phyloP scores from a whole-genome alignment of 2,888 invertebrate genomes.

The Venusia cambrica region DNA sequence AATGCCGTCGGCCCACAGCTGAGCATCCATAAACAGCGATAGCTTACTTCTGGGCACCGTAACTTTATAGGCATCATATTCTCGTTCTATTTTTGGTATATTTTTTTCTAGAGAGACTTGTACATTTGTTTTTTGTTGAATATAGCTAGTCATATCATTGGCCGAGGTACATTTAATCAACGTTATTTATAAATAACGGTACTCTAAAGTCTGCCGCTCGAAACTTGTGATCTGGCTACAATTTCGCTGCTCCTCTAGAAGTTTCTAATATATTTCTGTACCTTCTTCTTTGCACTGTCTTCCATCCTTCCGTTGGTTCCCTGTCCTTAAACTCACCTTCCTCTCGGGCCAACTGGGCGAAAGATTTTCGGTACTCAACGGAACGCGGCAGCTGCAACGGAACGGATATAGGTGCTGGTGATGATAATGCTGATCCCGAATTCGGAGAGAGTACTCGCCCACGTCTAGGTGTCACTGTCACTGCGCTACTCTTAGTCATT shows the following conservation, averaged over 20 bases:
- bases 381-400: no score
- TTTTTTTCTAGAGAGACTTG: conserved; percentile 1
- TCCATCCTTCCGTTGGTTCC: conserved; percentile 4
- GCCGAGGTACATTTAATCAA: conserved; percentile 1
- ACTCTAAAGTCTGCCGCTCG: neutral
- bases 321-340: conserved; percentile 3
- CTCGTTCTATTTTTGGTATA: neutral
- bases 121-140: conserved; percentile 1
- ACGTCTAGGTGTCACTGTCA: no score
- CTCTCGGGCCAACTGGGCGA: conserved; percentile 1
- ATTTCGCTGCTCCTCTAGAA: neutral
- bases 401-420: no score
- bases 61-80: conserved; percentile 19
- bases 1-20: neutral
- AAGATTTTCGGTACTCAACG: no score
- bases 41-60: no score
- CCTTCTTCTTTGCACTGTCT: conserved; percentile 85
- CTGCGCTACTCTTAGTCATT: no score
- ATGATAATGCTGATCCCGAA: no score
- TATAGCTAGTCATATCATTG: conserved; percentile 3
- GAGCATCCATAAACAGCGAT: neutral
- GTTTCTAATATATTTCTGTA: conserved; percentile 54
- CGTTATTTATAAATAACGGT: conserved; percentile 4
- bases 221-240: neutral
- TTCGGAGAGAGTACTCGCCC: no score